Evolutionary conservation across 2,888 invertebrate species (phyloP), one percentile per base, ranked within the genome.

Genomic region (Brachylomia viminalis): DNA sequence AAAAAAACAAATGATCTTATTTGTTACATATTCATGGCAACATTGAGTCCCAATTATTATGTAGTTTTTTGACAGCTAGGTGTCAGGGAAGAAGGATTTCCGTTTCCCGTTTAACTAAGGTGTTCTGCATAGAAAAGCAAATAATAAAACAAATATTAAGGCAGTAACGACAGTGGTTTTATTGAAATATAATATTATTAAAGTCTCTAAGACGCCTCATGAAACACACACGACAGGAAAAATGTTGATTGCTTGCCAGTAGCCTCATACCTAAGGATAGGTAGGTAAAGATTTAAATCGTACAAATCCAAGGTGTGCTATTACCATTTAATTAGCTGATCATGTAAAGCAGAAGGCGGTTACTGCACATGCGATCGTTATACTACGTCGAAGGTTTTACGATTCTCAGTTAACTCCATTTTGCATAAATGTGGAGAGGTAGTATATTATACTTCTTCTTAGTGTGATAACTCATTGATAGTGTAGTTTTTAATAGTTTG

Each of bases 271-370:
- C 33, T 5, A 49, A 8, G 38, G n/a, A 70, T 38, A 66, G 13
- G 23, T 38, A 66, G 13, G 23, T 15, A 17, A 17, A 23, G 68
- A 33, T 30, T 65, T 2, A 59, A 72, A 78, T 77, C 71, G 65
- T 33, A 56, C 45, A 33, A 66, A 72, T 30, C n/a, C 67, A 72
- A 72, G 64, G 71, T 69, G 77, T 56, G 59, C 61, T 52, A 75
- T 82, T 83, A 75, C 67, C 72, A 74, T 86, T 83, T 83, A 72
- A 86, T 75, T 75, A 72, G 65, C 72, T 69, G 75, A 84, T 84
- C 81, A 69, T 84, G 71, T 65, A 69, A 71, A 72, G 52, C 61
- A 61, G 75, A 67, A 75, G 72, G 80, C 70, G 47, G 58, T 58
- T 17, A 77, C 72, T 69, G 64, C 72, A 75, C 85, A 84, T 82